phyloP scores from a whole-genome alignment of 2,113 vertebrate species.

The Empidonax traillii region DNA sequence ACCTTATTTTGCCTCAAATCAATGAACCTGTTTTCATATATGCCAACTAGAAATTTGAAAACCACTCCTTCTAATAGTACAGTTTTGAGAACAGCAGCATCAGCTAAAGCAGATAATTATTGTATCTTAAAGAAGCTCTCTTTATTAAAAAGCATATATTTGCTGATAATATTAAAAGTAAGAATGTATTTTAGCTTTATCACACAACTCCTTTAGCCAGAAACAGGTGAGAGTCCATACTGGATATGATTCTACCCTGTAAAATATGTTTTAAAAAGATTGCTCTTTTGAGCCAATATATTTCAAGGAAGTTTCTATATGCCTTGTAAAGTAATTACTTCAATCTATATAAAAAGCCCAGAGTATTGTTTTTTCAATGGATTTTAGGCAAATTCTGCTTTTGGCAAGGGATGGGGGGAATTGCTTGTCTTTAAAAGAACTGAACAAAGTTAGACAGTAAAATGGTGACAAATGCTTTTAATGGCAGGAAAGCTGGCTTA shows the following conservation, averaged over 20 bases:
- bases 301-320: background rate
- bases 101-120: background rate
- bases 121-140: background rate
- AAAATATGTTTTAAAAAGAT: background rate
- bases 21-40: background rate
- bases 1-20: background rate
- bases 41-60: background rate
- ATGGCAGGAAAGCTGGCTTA: background rate
- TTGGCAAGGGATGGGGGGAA: fast-evolving
- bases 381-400: background rate
- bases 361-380: fast-evolving
- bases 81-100: background rate
- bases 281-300: background rate
- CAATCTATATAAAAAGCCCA: background rate
- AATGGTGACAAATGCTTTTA: background rate
- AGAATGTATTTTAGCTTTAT: background rate
- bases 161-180: background rate
- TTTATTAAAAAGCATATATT: background rate
- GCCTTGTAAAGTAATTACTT: background rate
- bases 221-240: fast-evolving
- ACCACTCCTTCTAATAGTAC: background rate
- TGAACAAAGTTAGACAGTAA: background rate
- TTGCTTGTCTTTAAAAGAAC: background rate
- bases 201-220: background rate
- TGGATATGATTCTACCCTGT: background rate